These are phyloP conservation scores for Furcula furcula DNA, from an alignment of 2,888 invertebrate species.

Conservation along the genomic window DNA sequence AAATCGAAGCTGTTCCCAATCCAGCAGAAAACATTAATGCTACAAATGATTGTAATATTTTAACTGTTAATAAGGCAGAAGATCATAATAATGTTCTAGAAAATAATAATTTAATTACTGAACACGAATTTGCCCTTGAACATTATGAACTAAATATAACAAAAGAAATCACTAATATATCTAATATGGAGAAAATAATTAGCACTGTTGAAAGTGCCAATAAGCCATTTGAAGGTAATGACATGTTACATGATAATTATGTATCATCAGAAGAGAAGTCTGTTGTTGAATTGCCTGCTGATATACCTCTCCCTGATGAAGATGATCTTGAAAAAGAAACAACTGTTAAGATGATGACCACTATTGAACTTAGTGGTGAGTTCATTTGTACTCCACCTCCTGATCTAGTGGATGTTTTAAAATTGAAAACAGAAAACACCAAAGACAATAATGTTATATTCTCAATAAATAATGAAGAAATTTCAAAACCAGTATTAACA, in stretches of 20 bases:
- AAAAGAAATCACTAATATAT: not conserved
- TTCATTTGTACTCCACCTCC: constrained; percentile 5
- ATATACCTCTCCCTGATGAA: constrained; percentile 52
- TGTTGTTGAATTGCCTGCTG: constrained; percentile 29
- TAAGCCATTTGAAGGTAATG: not conserved
- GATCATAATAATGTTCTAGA: not conserved
- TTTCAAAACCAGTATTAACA: no score
- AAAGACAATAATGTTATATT: no score
- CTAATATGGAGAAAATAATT: not conserved
- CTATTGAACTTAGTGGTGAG: not conserved
- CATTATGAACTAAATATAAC: not conserved
- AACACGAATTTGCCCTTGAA: not conserved
- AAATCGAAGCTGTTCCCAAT: not conserved
- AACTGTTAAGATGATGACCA: constrained; percentile 3
- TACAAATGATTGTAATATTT: not conserved
- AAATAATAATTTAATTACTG: not conserved
- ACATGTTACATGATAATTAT: constrained; percentile 1
- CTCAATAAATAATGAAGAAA: no score
- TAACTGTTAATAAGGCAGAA: not conserved
- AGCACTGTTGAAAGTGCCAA: not conserved
- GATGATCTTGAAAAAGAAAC: constrained; percentile 42
- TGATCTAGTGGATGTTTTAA: constrained; percentile 15
- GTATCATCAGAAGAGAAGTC: constrained; percentile 5
- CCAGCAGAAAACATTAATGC: not conserved
- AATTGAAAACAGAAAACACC: constrained; percentile 1